phyloP scores from a whole-genome alignment of 1,140 invertebrate genomes.

The Drosophila obscura region DNA sequence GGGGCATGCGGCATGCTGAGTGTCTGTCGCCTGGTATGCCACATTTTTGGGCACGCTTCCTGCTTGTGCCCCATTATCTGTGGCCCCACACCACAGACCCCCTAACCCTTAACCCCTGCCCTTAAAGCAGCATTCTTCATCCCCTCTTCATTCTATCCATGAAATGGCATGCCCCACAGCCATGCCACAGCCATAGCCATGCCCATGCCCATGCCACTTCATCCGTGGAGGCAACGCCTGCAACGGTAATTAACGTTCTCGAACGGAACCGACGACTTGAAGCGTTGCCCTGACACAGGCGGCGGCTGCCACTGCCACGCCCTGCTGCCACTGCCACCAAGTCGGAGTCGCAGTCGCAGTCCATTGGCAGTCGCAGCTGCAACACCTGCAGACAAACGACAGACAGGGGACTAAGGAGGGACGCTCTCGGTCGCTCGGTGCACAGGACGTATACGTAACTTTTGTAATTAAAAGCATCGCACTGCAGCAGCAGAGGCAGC shows the following conservation, averaged over 20 bases:
- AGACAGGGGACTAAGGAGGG: constrained; percentile 32
- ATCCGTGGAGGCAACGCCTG: constrained; percentile 22
- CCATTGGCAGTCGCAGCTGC: constrained; percentile 65
- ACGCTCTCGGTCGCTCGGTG: constrained; percentile 23
- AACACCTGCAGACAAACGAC: constrained; percentile 70
- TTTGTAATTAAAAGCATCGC: constrained; percentile 80
- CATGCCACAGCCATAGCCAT: constrained; percentile 8
- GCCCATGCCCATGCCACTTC: constrained; percentile 16
- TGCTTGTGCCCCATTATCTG: constrained; percentile 59
- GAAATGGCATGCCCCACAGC: constrained; percentile 1
- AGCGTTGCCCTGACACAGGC: constrained; percentile 50
- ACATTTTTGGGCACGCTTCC: constrained; percentile 71
- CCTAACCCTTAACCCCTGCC: constrained; percentile 20
- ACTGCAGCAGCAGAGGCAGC: constrained; percentile 45
- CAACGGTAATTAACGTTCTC: constrained; percentile 79
- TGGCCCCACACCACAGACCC: not conserved
- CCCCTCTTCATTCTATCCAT: constrained; percentile 1
- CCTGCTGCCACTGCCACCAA: constrained; percentile 9
- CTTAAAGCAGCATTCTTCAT: no score
- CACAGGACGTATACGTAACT: constrained; percentile 77
- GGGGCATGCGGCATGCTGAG: constrained; percentile 21
- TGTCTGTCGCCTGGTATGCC: constrained; percentile 31
- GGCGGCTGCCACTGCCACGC: constrained; percentile 33
- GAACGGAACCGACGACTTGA: constrained; percentile 79
- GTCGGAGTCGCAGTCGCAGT: constrained; percentile 42